Conservation (phyloP, 2,113 vertebrate genomes). For the Anthoscopus minutus region DNA sequence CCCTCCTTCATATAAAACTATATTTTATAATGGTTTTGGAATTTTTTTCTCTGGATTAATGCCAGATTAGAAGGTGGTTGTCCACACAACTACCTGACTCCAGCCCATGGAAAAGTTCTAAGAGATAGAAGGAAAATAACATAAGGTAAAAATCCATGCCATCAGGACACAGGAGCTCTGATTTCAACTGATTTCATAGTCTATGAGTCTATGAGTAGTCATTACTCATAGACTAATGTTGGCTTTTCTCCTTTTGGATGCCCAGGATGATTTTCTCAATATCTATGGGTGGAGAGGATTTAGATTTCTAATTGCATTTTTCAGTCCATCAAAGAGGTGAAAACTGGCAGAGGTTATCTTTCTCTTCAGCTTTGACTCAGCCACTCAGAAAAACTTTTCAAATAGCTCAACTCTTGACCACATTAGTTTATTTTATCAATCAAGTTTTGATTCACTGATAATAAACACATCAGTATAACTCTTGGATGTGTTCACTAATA, state of each 20-base stretch:
- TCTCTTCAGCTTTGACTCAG: neutral
- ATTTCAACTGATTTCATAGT: too few relatives aligned
- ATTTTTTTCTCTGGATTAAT: neutral
- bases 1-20: neutral
- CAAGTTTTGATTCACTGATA: neutral
- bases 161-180: neutral
- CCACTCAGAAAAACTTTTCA: neutral
- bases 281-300: neutral
- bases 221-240: neutral
- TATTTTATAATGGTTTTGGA: neutral
- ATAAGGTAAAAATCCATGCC: neutral
- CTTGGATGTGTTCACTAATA: neutral
- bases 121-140: neutral
- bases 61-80: neutral
- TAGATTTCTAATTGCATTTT: neutral
- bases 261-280: neutral
- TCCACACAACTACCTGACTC: neutral
- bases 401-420: neutral
- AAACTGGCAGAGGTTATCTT: neutral
- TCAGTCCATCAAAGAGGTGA: neutral
- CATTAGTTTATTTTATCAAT: conserved; percentile 34
- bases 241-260: neutral
- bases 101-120: neutral
- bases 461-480: conserved; percentile 20
- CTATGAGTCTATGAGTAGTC: too few relatives aligned